Percentiles rank a stretch among this genome's conserved stretches.
These are phyloP conservation scores for Caranx melampygus DNA, from an alignment of 2,113 vertebrate genomes.

Conservation along the genomic window DNA sequence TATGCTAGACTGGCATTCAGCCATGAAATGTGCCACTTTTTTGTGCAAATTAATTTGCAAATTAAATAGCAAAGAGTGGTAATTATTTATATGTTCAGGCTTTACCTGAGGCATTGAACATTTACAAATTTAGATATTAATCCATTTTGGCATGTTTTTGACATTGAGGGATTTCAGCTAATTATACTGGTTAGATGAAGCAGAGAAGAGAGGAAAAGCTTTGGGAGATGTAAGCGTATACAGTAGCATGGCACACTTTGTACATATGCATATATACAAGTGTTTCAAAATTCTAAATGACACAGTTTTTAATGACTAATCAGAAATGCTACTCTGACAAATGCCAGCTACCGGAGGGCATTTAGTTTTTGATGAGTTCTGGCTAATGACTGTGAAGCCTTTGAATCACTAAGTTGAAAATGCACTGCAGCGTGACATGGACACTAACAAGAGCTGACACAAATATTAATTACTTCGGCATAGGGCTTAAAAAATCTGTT, in stretches of 20 bases:
- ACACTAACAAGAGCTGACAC: constrained; percentile 36
- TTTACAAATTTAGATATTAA: constrained; percentile 68
- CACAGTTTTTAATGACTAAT: constrained; percentile 41
- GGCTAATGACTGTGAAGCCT: constrained; percentile 23
- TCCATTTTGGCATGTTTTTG: constrained; percentile 71
- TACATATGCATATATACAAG: neutral
- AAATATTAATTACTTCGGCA: constrained; percentile 38
- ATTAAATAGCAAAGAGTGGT: constrained; percentile 56
- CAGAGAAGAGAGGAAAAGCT: constrained; percentile 29
- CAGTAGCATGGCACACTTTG: constrained; percentile 6
- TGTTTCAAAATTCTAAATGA: constrained; percentile 32
- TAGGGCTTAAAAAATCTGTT: neutral
- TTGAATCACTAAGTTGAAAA: constrained; percentile 46
- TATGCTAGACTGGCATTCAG: constrained; percentile 28
- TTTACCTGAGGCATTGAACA: constrained; percentile 64
- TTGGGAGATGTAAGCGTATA: constrained; percentile 3
- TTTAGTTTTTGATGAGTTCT: constrained; percentile 32
- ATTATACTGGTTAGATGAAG: constrained; percentile 60
- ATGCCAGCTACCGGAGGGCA: constrained; percentile 30
- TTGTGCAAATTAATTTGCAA: constrained; percentile 53
- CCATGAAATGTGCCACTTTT: constrained; percentile 42
- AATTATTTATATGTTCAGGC: constrained; percentile 63
- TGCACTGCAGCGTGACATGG: constrained; percentile 7
- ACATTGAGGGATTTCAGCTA: constrained; percentile 64
- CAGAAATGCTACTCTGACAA: constrained; percentile 30